phyloP scores from a whole-genome alignment of 2,797 vertebrate species.

The Tolypeutes matacus region DNA sequence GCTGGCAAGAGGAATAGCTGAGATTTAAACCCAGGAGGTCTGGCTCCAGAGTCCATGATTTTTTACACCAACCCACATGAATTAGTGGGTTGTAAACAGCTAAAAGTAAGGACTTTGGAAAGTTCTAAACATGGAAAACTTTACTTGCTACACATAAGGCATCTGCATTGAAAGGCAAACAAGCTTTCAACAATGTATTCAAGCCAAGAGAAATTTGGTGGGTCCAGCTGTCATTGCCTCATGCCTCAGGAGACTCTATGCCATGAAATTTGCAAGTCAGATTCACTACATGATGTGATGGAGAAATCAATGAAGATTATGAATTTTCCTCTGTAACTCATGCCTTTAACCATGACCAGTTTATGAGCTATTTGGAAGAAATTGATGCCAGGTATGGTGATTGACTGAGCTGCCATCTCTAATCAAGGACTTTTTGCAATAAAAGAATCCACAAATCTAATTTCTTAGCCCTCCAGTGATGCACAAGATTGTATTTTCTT shows the following conservation, averaged over 20 bases:
- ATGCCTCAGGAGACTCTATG: background rate
- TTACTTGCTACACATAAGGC: conserved; percentile 2
- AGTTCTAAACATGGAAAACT: conserved; percentile 23
- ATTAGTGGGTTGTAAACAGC: background rate
- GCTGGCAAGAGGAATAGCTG: background rate
- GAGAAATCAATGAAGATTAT: conserved; percentile 25
- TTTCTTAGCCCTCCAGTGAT: conserved; percentile 44
- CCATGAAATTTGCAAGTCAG: conserved; percentile 42
- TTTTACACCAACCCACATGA: background rate
- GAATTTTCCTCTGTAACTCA: conserved; percentile 22
- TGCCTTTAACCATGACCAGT: conserved; percentile 50
- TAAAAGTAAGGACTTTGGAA: conserved; percentile 22
- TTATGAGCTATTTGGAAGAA: conserved; percentile 56
- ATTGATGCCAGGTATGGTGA: conserved; percentile 28
- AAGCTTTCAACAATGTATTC: conserved; percentile 45
- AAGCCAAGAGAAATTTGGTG: conserved; percentile 60
- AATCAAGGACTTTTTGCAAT: conserved; percentile 51
- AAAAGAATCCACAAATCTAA: conserved; percentile 47
- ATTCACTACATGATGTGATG: conserved; percentile 6
- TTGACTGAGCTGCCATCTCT: conserved; percentile 1
- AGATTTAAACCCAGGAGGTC: conserved; percentile 17
- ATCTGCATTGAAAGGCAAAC: conserved; percentile 48
- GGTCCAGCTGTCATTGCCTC: conserved; percentile 23
- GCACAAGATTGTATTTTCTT: conserved; percentile 55
- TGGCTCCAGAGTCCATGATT: background rate